Conservation (phyloP, 37 sponge, comb jelly and placozoan genomes). For the Crambe crambe region DNA sequence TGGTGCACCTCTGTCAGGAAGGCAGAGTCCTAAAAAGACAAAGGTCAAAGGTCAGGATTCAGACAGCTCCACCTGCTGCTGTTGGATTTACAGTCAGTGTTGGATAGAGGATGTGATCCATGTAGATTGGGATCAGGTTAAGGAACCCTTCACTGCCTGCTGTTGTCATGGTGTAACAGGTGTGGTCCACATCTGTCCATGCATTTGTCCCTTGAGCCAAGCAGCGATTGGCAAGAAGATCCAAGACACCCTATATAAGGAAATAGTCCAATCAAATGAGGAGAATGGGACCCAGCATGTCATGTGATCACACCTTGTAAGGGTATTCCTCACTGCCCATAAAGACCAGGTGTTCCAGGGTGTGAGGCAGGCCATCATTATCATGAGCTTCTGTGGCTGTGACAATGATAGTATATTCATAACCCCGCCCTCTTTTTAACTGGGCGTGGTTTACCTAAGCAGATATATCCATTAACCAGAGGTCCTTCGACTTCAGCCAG, state of each 20-base stretch:
- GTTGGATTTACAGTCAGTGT: constrained; percentile 75
- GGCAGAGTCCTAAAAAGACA: constrained; percentile 71
- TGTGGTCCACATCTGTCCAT: constrained; percentile 98
- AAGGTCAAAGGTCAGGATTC: neutral
- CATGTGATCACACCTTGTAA: constrained; percentile 64
- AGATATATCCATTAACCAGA: constrained; percentile 86
- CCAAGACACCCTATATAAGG: constrained; percentile 85
- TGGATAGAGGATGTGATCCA: constrained; percentile 98
- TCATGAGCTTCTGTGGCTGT: constrained; percentile 94
- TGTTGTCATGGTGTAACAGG: constrained; percentile 92
- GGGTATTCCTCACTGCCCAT: constrained; percentile 97
- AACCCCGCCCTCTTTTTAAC: neutral
- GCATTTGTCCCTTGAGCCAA: constrained; percentile 97
- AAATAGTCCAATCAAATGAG: neutral
- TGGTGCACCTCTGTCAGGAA: constrained; percentile 96
- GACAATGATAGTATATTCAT: neutral
- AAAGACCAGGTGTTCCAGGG: constrained; percentile 97
- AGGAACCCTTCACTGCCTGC: constrained; percentile 96
- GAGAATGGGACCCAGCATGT: neutral
- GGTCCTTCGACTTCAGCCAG: constrained; percentile 83
- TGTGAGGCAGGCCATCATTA: constrained; percentile 97
- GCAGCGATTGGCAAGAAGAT: constrained; percentile 90
- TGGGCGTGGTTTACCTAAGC: constrained; percentile 52
- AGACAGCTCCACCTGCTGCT: no score
- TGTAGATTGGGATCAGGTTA: constrained; percentile 88